Conservation (phyloP, 2,888 invertebrate genomes). For the Agrotis puta region DNA sequence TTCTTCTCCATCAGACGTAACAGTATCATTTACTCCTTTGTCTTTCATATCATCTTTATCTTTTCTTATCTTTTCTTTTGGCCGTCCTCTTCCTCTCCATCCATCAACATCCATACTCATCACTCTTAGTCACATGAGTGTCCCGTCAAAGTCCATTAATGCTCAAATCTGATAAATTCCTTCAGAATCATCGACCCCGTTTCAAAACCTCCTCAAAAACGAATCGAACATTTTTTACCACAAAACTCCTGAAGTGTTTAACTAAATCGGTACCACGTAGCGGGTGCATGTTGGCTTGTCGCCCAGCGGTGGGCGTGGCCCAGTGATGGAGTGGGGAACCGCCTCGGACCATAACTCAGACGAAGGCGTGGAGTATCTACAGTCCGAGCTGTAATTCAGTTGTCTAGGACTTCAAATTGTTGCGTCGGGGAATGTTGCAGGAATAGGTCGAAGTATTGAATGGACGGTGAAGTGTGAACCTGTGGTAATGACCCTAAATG, state of each 20-base stretch:
- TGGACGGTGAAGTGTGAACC: neutral
- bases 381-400: constrained; percentile 51
- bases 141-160: no score
- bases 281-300: constrained; percentile 64
- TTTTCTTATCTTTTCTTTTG: no score
- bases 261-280: constrained; percentile 63
- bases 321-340: constrained; percentile 64
- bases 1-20: no score
- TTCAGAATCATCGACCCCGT: neutral
- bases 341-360: constrained; percentile 64
- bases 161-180: no score
- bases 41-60: no score
- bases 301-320: constrained; percentile 64
- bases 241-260: constrained; percentile 35
- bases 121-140: no score
- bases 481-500: no score
- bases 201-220: neutral
- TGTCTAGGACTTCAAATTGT: constrained; percentile 47
- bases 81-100: no score
- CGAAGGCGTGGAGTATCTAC: constrained; percentile 57
- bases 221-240: constrained; percentile 17
- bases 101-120: no score
- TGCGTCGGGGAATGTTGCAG: constrained; percentile 38
- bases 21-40: no score
- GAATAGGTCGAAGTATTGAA: constrained; percentile 14